Base-by-base conservation (phyloP, 2,113 vertebrate genomes). In the Bujurquina vittata region DNA sequence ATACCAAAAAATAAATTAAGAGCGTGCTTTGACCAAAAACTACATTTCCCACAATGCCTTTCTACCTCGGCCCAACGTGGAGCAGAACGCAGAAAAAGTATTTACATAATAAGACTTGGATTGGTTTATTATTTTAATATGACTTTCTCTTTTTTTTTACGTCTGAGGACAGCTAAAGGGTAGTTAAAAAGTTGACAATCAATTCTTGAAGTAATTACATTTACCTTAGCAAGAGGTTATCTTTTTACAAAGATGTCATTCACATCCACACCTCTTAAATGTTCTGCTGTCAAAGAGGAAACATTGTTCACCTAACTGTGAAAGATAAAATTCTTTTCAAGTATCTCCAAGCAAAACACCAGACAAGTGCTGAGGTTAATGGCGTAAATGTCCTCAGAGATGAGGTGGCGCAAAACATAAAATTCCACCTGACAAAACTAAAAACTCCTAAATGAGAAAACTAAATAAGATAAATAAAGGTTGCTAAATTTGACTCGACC, bases 281-380 rank as follows among this genome's bases (percentile, higher is more conserved):
- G n/a, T 65, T 43, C 37, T 65, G 35, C 35, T 40, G n/a, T 4
- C 7, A 22, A 40, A 33, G 37, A 43, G 12, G 0, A 65, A 65
- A 43, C 15, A 40, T 43, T 65, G 62, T 26, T 65, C 37, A 67
- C 37, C 22, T 67, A 5, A 23, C 37, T 43, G 62, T 65, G 12
- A 67, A 67, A 43, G 14, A 67, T 46, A 17, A 65, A 43, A 65
- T 43, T 3, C 7, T 37, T 12, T 43, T 8, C 63, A 29, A 29
- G 23, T 4, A 18, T 26, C 0, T 4, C 40, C 0, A 49, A 14
- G 43, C 3, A 46, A 46, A 46, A 49, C 40, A 29, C 0, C 40
- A 69, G 15, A 18, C 26, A 29, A 29, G 23, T 49, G 15, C 49
- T 29, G 15, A 69, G 9, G 23, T 69, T 23, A 69, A 52, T 20